These are phyloP conservation scores for Bombus sylvicola DNA, from an alignment of 1,140 invertebrate genomes.

Conservation along the genomic window DNA sequence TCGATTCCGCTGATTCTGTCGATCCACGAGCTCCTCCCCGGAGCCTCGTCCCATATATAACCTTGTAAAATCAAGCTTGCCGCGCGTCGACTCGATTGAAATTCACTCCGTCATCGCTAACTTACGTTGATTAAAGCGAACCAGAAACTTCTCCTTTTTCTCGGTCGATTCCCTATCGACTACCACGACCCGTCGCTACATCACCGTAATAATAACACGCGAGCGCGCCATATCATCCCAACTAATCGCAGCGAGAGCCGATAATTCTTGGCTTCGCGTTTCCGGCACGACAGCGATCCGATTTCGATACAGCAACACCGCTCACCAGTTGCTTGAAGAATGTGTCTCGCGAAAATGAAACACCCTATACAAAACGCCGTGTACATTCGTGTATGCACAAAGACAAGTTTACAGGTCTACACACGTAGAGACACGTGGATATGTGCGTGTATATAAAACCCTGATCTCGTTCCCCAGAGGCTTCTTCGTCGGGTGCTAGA, in stretches of 20 bases:
- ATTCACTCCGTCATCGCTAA: constrained; percentile 43
- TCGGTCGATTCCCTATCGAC: background rate
- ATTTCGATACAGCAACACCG: constrained; percentile 6
- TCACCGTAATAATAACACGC: background rate
- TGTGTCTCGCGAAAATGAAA: constrained; percentile 16
- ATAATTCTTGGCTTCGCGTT: constrained; percentile 17
- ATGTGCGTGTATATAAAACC: constrained; percentile 34
- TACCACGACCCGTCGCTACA: background rate
- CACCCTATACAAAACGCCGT: constrained; percentile 14
- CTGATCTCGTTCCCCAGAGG: constrained; percentile 62
- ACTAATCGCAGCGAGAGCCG: background rate
- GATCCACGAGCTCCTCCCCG: background rate
- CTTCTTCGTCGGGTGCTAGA: constrained; percentile 61
- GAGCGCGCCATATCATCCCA: background rate
- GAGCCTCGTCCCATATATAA: background rate
- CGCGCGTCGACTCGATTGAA: constrained; percentile 13
- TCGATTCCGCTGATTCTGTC: constrained; percentile 11
- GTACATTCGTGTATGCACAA: background rate
- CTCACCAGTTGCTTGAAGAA: background rate
- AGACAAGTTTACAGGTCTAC: background rate
- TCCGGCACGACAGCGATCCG: constrained; percentile 11
- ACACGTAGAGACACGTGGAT: background rate
- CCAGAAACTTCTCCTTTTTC: background rate
- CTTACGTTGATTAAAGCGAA: constrained; percentile 39
- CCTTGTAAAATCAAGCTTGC: constrained; percentile 8